phyloP scores from a whole-genome alignment of 2,888 invertebrate genomes.

The Ophion slaviceki region DNA sequence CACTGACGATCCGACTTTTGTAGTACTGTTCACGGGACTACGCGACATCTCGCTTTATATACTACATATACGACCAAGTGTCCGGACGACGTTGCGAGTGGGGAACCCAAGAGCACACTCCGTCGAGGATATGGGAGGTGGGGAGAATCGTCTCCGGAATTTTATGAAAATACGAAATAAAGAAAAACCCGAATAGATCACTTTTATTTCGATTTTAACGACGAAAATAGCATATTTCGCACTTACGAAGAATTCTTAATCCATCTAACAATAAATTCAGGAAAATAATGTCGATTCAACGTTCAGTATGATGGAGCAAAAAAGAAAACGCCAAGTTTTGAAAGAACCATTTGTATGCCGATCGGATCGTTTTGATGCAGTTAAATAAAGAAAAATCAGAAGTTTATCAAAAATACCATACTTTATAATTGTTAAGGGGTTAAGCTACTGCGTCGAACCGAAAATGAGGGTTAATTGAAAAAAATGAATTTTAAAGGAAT shows the following conservation, averaged over 20 bases:
- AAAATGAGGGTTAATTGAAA: no score
- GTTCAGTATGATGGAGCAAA: neutral
- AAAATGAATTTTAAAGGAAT: no score
- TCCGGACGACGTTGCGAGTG: constrained; percentile 67
- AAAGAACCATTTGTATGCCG: neutral
- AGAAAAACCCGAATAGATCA: constrained; percentile 1
- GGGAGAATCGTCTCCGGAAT: constrained; percentile 29
- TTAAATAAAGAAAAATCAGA: neutral
- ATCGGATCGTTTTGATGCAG: neutral
- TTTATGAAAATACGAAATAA: constrained; percentile 39
- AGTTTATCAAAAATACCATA: neutral
- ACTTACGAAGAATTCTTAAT: neutral
- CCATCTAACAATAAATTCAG: neutral
- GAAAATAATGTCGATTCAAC: neutral
- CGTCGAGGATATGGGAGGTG: constrained; percentile 53
- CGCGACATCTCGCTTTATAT: constrained; percentile 68
- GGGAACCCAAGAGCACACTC: constrained; percentile 68
- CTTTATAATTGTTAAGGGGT: neutral
- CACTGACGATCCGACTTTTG: constrained; percentile 39
- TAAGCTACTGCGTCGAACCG: no score
- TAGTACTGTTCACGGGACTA: constrained; percentile 60
- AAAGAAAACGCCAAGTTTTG: neutral
- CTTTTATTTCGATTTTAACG: constrained; percentile 14
- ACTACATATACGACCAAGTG: constrained; percentile 67
- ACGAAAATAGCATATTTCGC: neutral